Evolutionary conservation across 2,797 vertebrate genomes (phyloP).

Genomic region (Anabacerthia variegaticeps): DNA sequence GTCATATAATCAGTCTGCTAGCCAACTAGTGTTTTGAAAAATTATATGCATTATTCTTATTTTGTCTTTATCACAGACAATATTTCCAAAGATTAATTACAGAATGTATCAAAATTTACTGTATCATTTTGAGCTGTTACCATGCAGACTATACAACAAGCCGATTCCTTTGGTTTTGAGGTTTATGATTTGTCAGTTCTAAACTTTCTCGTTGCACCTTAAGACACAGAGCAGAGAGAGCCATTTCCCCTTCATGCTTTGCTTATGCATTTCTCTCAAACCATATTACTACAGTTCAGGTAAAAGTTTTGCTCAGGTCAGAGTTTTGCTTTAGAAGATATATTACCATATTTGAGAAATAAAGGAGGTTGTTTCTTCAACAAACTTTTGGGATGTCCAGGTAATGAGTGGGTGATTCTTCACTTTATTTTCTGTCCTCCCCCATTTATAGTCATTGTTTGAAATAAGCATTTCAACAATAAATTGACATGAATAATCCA

Average conservation of each 20-base stretch:
- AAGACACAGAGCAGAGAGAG: neutral
- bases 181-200: neutral
- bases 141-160: neutral
- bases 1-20: neutral
- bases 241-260: neutral
- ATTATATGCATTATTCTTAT: neutral
- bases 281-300: neutral
- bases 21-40: neutral
- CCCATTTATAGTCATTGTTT: neutral
- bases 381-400: neutral
- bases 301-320: neutral
- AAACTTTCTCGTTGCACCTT: neutral
- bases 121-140: neutral
- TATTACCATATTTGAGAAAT: neutral
- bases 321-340: neutral
- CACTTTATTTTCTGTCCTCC: neutral
- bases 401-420: neutral
- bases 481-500: neutral
- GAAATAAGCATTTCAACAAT: neutral
- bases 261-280: neutral
- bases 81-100: neutral
- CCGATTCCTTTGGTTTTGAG: neutral
- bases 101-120: neutral
- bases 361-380: neutral
- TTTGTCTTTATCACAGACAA: neutral